Base-by-base conservation (phyloP, 2,113 vertebrate genomes). In the Lophotis ruficrista region DNA sequence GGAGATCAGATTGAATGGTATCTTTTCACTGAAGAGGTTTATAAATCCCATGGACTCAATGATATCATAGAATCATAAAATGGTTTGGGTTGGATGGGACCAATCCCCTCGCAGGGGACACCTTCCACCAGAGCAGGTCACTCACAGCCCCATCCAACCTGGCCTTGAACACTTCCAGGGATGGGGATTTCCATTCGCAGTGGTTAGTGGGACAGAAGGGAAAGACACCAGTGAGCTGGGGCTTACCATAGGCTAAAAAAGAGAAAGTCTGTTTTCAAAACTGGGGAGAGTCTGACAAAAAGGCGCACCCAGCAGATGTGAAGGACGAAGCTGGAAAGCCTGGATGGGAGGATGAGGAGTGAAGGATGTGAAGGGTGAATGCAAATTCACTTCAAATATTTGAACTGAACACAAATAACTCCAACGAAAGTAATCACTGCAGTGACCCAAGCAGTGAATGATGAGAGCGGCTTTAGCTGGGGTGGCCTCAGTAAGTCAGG, bases 401-500 rank as follows among this genome's bases (percentile, higher is more conserved):
- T 43, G 41, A 43, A 43, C 41, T 85, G 66, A 82, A 90, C 53
- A 62, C 37, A 91, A 77, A 20, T 57, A 82, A 65, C 35, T 95
- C 33, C 51, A 87, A 62, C 14, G 62, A 60, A 16, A 73, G 73
- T 30, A 68, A 14, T 20, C 57, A 33, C 62, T 61, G 83, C 81
- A 41, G 58, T 33, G 66, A 84, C 37, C 37, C 57, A 35, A 71
- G 58, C 38, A 50, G 70, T 17, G 50, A 58, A 41, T 17, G 47
- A 75, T 2, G 0, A 43, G 45, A 75, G 38, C 2, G 4, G 50
- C 72, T 83, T 87, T 70, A 57, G 22, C 37, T 69, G 38, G 23
- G 23, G 8, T 0, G 0, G 57, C 7, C 66, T 47, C 20, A 33
- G 14, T 19, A 60, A 47, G 3, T 33, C 53, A 57, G 47, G 50